Evolutionary conservation across 2,888 invertebrate species (phyloP).

Genomic region (Diabrotica balteata): DNA sequence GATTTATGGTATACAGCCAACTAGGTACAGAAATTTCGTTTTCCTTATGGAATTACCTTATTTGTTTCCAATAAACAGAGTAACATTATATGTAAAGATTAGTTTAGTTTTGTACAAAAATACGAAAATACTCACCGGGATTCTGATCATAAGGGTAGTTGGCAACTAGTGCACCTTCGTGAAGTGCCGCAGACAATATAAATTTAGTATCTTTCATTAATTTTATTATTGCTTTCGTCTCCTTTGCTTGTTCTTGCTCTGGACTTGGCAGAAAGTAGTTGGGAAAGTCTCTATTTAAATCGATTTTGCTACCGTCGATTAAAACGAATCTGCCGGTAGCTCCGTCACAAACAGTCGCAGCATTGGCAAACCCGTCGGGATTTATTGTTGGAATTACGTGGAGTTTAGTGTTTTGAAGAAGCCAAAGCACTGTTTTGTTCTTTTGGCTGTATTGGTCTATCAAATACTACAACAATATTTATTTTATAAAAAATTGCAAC

Average conservation of each 20-base stretch:
- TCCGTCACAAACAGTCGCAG: slow-evolving; percentile 45
- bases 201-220: slow-evolving; percentile 68
- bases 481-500: slow-evolving; percentile 1
- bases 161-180: slow-evolving; percentile 73
- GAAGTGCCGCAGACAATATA: slow-evolving; percentile 69
- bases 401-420: slow-evolving; percentile 72
- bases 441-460: slow-evolving; percentile 57
- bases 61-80: no score
- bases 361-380: slow-evolving; percentile 71
- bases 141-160: slow-evolving; percentile 73
- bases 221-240: slow-evolving; percentile 66
- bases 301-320: slow-evolving; percentile 34
- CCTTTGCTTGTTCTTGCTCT: slow-evolving; percentile 58
- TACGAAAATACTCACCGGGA: slow-evolving; percentile 48
- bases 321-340: slow-evolving; percentile 28
- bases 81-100: no score
- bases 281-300: slow-evolving; percentile 71
- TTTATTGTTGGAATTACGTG: slow-evolving; percentile 80
- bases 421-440: slow-evolving; percentile 63
- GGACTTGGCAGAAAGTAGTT: slow-evolving; percentile 63
- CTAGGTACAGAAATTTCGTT: no score
- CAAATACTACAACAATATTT: slow-evolving; percentile 57
- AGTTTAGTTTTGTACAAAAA: no score
- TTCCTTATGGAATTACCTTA: no score
- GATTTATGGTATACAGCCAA: no score